Conservation (phyloP, 2,797 vertebrate genomes). For the Arrhamphus sclerolepis region DNA sequence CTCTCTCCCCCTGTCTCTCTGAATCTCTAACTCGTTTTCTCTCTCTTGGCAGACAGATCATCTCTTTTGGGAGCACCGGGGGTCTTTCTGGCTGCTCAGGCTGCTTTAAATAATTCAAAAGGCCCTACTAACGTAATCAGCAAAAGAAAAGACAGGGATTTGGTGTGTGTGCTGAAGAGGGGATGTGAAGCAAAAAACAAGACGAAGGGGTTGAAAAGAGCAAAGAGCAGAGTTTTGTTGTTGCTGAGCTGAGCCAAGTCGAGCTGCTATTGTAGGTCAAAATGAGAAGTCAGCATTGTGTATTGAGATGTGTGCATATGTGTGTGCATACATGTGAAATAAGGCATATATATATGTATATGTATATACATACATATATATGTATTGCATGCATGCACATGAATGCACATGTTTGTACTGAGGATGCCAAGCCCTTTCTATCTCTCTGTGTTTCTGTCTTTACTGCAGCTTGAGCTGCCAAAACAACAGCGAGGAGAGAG, state of each 20-base stretch:
- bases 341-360: background rate
- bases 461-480: conserved; percentile 56
- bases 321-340: conserved; percentile 3
- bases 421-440: conserved; percentile 42
- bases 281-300: conserved; percentile 78
- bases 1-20: conserved; percentile 31
- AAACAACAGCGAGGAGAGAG: conserved; percentile 63
- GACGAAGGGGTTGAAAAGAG: conserved; percentile 65
- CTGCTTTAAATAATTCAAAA: conserved; percentile 81
- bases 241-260: conserved; percentile 68
- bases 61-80: conserved; percentile 75
- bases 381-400: conserved; percentile 17
- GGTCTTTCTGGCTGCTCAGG: conserved; percentile 77
- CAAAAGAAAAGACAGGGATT: conserved; percentile 78
- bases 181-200: conserved; percentile 75
- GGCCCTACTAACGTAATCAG: conserved; percentile 76
- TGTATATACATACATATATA: background rate
- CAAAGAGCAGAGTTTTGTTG: conserved; percentile 74
- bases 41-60: conserved; percentile 73
- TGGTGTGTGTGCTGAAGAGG: conserved; percentile 43
- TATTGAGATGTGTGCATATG: conserved; percentile 44
- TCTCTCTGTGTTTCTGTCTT: conserved; percentile 31
- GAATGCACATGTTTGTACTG: conserved; percentile 35
- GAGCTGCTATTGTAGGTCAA: conserved; percentile 61
- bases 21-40: conserved; percentile 29